Conservation (phyloP, 2,888 invertebrate species). For the Ametastegia equiseti region DNA sequence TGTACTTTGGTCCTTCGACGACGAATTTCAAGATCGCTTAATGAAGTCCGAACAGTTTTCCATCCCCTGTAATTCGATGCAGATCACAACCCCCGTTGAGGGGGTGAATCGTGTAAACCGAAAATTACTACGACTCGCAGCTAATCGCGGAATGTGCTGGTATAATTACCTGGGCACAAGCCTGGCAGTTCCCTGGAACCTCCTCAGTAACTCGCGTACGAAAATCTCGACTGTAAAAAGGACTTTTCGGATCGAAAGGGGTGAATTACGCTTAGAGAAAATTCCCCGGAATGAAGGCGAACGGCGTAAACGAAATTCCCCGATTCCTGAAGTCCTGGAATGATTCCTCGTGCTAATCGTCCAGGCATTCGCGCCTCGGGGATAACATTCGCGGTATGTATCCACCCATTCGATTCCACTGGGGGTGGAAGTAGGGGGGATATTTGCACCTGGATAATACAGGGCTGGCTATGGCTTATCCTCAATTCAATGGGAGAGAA, state of each 20-base stretch:
- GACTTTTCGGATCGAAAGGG: not conserved
- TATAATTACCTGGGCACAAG: not conserved
- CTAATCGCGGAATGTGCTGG: conserved; percentile 2
- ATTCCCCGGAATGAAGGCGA: too few relatives aligned
- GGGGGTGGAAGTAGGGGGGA: not conserved
- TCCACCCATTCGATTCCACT: too few relatives aligned
- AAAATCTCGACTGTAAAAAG: not conserved
- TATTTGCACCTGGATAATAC: conserved; percentile 35
- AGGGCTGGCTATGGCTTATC: conserved; percentile 29
- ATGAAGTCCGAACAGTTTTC: not conserved
- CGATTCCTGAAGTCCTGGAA: too few relatives aligned
- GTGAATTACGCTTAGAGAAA: too few relatives aligned
- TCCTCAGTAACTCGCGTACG: not conserved
- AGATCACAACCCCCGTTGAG: not conserved
- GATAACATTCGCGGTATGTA: too few relatives aligned
- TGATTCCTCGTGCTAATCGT: too few relatives aligned
- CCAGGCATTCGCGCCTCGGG: too few relatives aligned
- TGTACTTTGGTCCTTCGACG: not conserved
- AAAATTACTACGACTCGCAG: not conserved
- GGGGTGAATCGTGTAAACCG: not conserved
- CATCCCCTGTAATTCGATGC: not conserved
- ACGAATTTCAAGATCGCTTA: not conserved
- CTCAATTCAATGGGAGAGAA: conserved; percentile 4
- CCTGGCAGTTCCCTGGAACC: not conserved
- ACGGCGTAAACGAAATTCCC: too few relatives aligned